Percentiles rank a stretch among this genome's conserved stretches.
Conservation (phyloP, 2,797 vertebrate genomes). For the Hephaestus fuliginosus region DNA sequence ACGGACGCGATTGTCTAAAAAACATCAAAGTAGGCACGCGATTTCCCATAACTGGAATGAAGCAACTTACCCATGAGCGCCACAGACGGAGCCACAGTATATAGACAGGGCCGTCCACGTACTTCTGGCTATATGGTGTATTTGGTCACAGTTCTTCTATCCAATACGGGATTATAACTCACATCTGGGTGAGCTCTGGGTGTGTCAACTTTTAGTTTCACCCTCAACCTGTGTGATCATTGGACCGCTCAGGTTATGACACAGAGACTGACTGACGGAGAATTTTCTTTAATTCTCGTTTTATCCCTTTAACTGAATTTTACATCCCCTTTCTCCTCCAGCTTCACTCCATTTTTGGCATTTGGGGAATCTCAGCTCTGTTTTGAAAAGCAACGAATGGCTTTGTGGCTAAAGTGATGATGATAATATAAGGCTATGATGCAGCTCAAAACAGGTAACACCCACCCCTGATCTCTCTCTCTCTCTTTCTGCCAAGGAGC, state of each 20-base stretch:
- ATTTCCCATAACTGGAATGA: neutral
- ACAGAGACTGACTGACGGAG: neutral
- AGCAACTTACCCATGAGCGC: neutral
- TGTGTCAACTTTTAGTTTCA: neutral
- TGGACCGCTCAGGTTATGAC: neutral
- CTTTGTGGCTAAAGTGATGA: constrained; percentile 47
- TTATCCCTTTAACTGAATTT: constrained; percentile 11
- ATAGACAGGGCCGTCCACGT: neutral
- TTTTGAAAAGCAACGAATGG: constrained; percentile 59
- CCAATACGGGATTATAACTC: neutral
- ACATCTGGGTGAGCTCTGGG: neutral
- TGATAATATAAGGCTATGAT: constrained; percentile 47
- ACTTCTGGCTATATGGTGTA: neutral
- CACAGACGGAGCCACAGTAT: neutral
- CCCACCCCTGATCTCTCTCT: constrained; percentile 35
- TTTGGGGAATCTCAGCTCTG: constrained; percentile 39
- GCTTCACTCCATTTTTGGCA: constrained; percentile 20
- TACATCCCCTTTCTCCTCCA: constrained; percentile 7
- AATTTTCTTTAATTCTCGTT: constrained; percentile 17
- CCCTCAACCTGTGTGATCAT: neutral
- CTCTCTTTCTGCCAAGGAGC: constrained; percentile 34
- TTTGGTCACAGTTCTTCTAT: neutral
- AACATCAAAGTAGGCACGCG: neutral
- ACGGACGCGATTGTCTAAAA: neutral
- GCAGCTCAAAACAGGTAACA: constrained; percentile 60